Base-by-base conservation (phyloP, 2,888 invertebrate species). In the Amiota communis region DNA sequence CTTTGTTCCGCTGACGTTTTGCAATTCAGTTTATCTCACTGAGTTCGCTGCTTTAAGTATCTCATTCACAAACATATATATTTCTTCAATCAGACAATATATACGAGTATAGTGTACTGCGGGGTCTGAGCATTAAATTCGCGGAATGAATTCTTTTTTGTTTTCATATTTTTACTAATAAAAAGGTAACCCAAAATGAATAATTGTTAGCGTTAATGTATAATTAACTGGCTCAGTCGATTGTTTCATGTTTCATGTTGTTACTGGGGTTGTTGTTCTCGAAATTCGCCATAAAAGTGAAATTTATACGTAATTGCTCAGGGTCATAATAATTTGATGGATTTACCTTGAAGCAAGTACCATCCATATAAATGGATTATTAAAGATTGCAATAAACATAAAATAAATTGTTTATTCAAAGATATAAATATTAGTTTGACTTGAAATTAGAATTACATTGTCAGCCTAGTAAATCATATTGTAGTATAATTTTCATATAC, bases 131-230 rank as follows among this genome's bases (percentile, higher is more conserved):
- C 65, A 20, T 49, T 12, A 49, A 70, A 70, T 70, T 70, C 70
- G 70, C n/a, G 17, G 70, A 70, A 59, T 57, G 20, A 57, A 57
- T 70, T 56, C n/a, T 67, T 20, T 67, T 49, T 67, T 49, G 20
- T 67, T 49, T 51, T 68, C 20, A 13, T 51, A 23, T 49, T 11
- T 13, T 53, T 51, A 36, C 36, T 36, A 53, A 68, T 49, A 49
- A 67, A n/a, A 67, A 83, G 82, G 82, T 85, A 83, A 85, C 83
- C 84, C 76, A 77, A 84, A 85, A 83, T 83, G 82, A 83, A 85
- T 83, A 83, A 83, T 85, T 83, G 84, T 84, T 84, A 82, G 81
- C 13, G 82, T 79, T 80, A 77, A 36, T 85, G 85, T 83, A 85
- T 83, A 83, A 83, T 83, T 83, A 83, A 83, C 82, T 81, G 82